Evolutionary conservation across 1,140 invertebrate genomes (phyloP).

Genomic region (Rhopalosiphum maidis): DNA sequence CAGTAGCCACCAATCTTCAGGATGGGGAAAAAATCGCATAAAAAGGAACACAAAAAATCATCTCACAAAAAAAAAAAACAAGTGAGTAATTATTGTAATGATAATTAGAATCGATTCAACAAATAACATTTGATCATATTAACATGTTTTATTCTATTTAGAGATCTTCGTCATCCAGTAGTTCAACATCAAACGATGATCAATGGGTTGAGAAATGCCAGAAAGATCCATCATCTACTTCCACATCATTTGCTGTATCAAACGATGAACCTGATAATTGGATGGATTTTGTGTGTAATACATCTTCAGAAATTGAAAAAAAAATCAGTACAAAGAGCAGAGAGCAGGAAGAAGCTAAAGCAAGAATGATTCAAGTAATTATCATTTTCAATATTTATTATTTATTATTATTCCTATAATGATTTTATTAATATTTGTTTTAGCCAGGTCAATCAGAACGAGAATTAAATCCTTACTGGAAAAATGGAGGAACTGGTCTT

Average conservation of each 20-base stretch:
- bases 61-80: slow-evolving; percentile 24
- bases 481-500: slow-evolving; percentile 83
- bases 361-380: slow-evolving; percentile 49
- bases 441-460: slow-evolving; percentile 74
- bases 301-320: slow-evolving; percentile 40
- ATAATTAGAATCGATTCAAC: neutral
- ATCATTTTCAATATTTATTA: neutral
- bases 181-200: slow-evolving; percentile 31
- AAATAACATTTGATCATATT: neutral
- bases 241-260: neutral
- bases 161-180: slow-evolving; percentile 30
- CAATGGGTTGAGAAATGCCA: slow-evolving; percentile 55
- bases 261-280: slow-evolving; percentile 47
- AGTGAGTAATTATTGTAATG: slow-evolving; percentile 3
- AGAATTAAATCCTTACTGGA: slow-evolving; percentile 94
- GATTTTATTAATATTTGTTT: slow-evolving; percentile 20
- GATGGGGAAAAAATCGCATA: slow-evolving; percentile 56
- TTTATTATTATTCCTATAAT: neutral
- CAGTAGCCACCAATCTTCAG: neutral
- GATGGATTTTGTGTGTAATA: slow-evolving; percentile 49
- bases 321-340: slow-evolving; percentile 30
- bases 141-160: neutral
- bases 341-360: slow-evolving; percentile 42
- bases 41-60: slow-evolving; percentile 49
- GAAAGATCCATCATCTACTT: neutral